Percentiles rank a stretch among this genome's conserved stretches.
These are phyloP conservation scores for Ptilorrhoa leucosticta DNA, from an alignment of 2,113 vertebrate species.

Conservation along the genomic window DNA sequence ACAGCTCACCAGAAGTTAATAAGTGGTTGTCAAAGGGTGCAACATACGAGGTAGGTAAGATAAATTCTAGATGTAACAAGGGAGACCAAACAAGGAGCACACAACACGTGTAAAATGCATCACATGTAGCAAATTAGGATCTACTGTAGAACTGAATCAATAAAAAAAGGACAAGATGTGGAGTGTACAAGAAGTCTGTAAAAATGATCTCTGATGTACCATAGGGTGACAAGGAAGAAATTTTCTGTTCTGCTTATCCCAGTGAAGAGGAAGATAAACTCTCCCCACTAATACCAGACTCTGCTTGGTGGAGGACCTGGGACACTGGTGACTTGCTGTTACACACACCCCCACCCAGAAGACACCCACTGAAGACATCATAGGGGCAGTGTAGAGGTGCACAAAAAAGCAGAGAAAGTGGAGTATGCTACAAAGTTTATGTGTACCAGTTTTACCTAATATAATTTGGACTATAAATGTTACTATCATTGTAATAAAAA, in stretches of 20 bases:
- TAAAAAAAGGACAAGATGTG: not conserved
- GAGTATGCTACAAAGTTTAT: not conserved
- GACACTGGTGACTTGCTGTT: not conserved
- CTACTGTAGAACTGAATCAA: not conserved
- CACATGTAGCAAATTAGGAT: not conserved
- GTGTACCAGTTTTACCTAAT: not conserved
- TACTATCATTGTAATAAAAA: not conserved
- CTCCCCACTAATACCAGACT: not conserved
- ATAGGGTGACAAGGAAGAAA: not conserved
- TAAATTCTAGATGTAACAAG: not conserved
- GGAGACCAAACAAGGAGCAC: not conserved
- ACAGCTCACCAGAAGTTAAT: not conserved
- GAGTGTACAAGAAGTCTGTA: not conserved
- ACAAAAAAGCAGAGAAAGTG: not conserved
- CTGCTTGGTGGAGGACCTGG: not conserved
- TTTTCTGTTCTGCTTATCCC: not conserved
- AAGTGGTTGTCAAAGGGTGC: not conserved
- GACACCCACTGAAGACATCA: not conserved
- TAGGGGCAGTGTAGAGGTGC: not conserved
- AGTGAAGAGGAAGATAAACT: not conserved
- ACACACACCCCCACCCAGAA: not conserved
- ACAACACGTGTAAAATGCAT: not conserved
- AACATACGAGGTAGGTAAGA: not conserved
- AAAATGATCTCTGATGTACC: not conserved
- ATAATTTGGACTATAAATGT: not conserved